A percentile compares a stretch with the other conserved stretches of the same genome.
These are phyloP conservation scores for Phyto melanocephala DNA, from an alignment of 2,888 invertebrate species.

Conservation along the genomic window DNA sequence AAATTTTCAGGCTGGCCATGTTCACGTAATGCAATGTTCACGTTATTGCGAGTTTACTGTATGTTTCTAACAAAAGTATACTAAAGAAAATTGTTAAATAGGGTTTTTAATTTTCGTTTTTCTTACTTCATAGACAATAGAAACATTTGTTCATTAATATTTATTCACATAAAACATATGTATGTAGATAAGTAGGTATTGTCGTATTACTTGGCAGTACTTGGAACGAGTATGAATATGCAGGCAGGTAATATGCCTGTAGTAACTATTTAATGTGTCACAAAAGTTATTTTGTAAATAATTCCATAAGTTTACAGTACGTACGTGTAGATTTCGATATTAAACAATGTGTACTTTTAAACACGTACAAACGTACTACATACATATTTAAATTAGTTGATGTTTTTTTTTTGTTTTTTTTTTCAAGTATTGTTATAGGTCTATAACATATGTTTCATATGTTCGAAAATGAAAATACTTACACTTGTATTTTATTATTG, in stretches of 20 bases:
- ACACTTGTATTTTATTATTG: constrained; percentile 20
- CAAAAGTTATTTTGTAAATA: constrained; percentile 27
- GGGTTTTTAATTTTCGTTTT: constrained; percentile 21
- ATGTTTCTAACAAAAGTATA: too few species aligned
- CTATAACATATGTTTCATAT: constrained; percentile 28
- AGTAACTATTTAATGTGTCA: constrained; percentile 51
- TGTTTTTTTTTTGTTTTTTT: background rate
- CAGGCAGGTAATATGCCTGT: constrained; percentile 25
- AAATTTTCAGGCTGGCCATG: too few species aligned
- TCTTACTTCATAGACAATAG: constrained; percentile 31
- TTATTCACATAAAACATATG: constrained; percentile 29
- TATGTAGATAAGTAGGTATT: too few species aligned
- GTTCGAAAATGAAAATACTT: constrained; percentile 15
- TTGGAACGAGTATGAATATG: constrained; percentile 23
- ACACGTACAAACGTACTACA: background rate
- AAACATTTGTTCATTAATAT: constrained; percentile 49
- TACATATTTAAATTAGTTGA: background rate
- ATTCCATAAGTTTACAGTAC: background rate
- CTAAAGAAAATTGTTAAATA: too few species aligned
- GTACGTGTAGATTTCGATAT: constrained; percentile 29
- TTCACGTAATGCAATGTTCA: too few species aligned
- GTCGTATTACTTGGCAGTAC: too few species aligned
- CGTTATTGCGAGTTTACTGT: too few species aligned
- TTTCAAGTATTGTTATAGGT: background rate
- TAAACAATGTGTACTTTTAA: background rate